Evolutionary conservation across 2,888 invertebrate genomes (phyloP), one percentile per base, ranked within the genome.

Genomic region (Tiliacea citrago): DNA sequence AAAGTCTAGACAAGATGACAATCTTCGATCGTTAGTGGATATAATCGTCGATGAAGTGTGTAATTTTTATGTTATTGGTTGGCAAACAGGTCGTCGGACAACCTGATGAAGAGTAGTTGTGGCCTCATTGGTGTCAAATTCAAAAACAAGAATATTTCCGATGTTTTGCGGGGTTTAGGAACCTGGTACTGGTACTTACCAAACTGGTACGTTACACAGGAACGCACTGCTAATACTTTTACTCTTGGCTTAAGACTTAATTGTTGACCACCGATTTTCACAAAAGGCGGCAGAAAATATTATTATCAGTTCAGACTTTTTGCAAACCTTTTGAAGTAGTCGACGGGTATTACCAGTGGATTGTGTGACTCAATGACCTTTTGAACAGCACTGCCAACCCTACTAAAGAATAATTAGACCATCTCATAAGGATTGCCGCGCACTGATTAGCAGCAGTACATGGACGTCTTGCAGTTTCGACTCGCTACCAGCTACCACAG

Each of bases 361-460:
- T 16, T 16, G 16, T 16, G n/a, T 49, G 47, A 61, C 45, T 73
- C 9, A 24, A 35, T 70, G 67, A 74, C 71, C 66, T 74, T 65
- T 61, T 16, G 1, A 21, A 51, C 39, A 57, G 16, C 1, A 35
- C 39, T 58, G 83, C 18, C 82, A 86, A 68, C 86, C 86, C 86
- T 87, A 78, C 16, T 6, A 21, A 62, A 51, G 57, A 84, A 83
- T 81, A 88, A 86, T 84, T 88, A 85, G 86, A 82, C 76, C 84
- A 84, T 84, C 82, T 81, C 73, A 76, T 53, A 81, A 82, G 89
- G 85, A 88, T 86, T 81, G 86, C 87, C 85, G 81, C 87, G 90
- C 89, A 85, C 89, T 91, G 90, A 91, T 91, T 89, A 88, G 82
- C 89, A 85, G 71, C 85, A 68, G 84, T 78, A 77, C 78, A 83